Evolutionary conservation across 2,113 vertebrate species (phyloP), one percentile per base, ranked within the genome.

Genomic region (Hepsetus odoe): DNA sequence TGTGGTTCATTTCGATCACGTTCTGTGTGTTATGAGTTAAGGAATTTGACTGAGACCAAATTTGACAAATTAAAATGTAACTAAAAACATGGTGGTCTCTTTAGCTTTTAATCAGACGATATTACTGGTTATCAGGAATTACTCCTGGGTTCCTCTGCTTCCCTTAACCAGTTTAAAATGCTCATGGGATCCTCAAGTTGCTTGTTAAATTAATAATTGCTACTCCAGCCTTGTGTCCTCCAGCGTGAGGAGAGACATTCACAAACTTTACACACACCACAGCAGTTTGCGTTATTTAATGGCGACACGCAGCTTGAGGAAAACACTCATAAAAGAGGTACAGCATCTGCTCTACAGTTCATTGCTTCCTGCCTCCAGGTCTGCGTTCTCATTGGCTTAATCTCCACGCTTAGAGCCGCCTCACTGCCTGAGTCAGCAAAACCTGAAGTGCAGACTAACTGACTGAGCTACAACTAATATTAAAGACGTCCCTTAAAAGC

Each of bases 301-400:
- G 18, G 35, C 35, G 28, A 67, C 51, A 69, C 61, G 66, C 38
- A 71, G 79, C 26, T 67, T 28, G 51, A 66, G 55, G 79, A 82
- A 86, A 82, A 80, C 83, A 71, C 53, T 85, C 69, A 77, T 67
- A 72, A 83, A 84, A 40, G 73, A 32, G 74, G 61, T 49, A 59
- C 9, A 49, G 18, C 70, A 22, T 20, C 56, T 53, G 16, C 4
- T 58, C 26, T 32, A 51, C 70, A 32, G 28, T 8, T 46, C 0
- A 13, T 30, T 32, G 8, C 56, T 24, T 61, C 56, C 26, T 78
- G 42, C 38, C 30, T 70, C 40, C 26, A 32, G 30, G 13, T 13
- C n/a, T 49, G 58, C 7, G 26, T 30, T 61, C 9, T n/a, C 40
- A 70, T 24, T 49, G 65, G 55, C 42, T 51, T 22, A 16, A 20